Percentiles rank a stretch among this genome's conserved stretches.
These are phyloP conservation scores for Gymnobelideus leadbeateri DNA, from an alignment of 2,113 vertebrate genomes.

Conservation along the genomic window DNA sequence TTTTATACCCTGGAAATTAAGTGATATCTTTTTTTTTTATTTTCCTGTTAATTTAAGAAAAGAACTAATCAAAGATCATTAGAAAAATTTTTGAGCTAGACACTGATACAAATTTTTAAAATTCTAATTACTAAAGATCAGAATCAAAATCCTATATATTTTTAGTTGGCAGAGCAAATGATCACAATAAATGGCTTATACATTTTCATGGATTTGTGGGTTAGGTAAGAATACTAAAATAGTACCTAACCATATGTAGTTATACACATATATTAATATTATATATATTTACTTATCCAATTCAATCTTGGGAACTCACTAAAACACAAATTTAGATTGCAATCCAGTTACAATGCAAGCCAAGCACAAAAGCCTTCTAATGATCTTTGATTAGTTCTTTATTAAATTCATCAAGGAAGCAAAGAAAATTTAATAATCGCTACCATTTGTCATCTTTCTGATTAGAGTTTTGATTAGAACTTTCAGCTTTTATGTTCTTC, in stretches of 20 bases:
- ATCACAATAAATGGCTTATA: conserved; percentile 81
- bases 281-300: conserved; percentile 83
- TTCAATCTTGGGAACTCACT: conserved; percentile 79
- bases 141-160: conserved; percentile 77
- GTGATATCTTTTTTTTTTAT: conserved; percentile 87
- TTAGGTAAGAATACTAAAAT: conserved; percentile 77
- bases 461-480: conserved; percentile 95
- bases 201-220: conserved; percentile 84
- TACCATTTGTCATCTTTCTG: conserved; percentile 94
- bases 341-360: conserved; percentile 86
- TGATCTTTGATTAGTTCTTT: conserved; percentile 99
- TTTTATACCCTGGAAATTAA: conserved; percentile 78
- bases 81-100: conserved; percentile 86
- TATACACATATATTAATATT: conserved; percentile 16
- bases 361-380: conserved; percentile 93
- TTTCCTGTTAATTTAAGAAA: conserved; percentile 91
- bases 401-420: conserved; percentile 97
- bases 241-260: conserved; percentile 75
- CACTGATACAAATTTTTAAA: conserved; percentile 77
- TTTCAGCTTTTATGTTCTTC: conserved; percentile 89
- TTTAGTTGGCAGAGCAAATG: conserved; percentile 74
- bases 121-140: conserved; percentile 81
- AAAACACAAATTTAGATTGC: conserved; percentile 87
- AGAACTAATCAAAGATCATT: conserved; percentile 96
- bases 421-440: conserved; percentile 98